Percentiles rank a stretch among this genome's conserved stretches.
Evolutionary conservation across 2,113 vertebrate genomes (phyloP).

Genomic region (Callaeas wilsoni): DNA sequence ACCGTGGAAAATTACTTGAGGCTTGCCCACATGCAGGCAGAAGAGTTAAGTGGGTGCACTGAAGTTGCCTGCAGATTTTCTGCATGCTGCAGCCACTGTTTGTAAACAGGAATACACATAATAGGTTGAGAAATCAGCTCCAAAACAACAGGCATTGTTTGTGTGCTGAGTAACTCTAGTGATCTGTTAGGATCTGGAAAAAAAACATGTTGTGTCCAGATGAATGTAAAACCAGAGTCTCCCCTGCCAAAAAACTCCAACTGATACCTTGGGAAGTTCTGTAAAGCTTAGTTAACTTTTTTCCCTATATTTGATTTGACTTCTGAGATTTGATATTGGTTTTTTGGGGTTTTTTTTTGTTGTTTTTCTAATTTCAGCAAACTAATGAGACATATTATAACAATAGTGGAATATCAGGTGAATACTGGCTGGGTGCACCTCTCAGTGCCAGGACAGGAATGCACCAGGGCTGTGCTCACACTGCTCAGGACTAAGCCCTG

Average conservation of each 20-base stretch:
- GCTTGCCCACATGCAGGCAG: neutral
- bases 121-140: constrained; percentile 54
- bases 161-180: constrained; percentile 42
- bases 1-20: neutral
- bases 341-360: neutral
- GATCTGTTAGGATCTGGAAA: constrained; percentile 21
- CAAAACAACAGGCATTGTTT: constrained; percentile 65
- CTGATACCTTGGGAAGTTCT: constrained; percentile 25
- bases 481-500: neutral
- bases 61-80: neutral
- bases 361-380: neutral
- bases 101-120: constrained; percentile 57
- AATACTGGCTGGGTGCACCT: neutral
- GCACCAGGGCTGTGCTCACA: neutral
- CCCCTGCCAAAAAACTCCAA: constrained; percentile 7
- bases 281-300: neutral
- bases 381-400: neutral
- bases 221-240: constrained; percentile 21
- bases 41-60: constrained; percentile 18
- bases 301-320: neutral
- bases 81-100: constrained; percentile 29
- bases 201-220: constrained; percentile 49
- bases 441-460: neutral
- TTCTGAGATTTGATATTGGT: neutral
- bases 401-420: neutral